Evolutionary conservation across 2,113 vertebrate genomes (phyloP), one percentile per base, ranked within the genome.

Genomic region (Osmerus mordax): DNA sequence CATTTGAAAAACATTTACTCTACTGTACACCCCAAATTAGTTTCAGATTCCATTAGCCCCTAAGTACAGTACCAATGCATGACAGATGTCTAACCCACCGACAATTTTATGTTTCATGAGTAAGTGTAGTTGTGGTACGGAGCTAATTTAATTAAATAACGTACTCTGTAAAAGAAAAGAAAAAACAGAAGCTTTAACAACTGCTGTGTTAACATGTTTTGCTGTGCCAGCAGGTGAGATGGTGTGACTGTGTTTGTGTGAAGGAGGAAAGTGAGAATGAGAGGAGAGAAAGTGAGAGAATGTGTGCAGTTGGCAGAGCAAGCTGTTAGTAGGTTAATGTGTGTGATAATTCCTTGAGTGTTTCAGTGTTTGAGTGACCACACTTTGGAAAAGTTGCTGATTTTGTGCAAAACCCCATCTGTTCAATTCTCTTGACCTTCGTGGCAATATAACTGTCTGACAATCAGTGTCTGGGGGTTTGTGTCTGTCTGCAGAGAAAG

Each of bases 381-480:
- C 81, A 78, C 70, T 84, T 85, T 82, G 63, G 52, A 78, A 84
- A 84, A 90, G 82, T 82, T 88, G 89, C 85, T 90, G 89, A 91
- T 87, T 88, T 90, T 68, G 82, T 86, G 79, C 76, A 87, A 90
- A 88, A 87, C 76, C 81, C 87, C 87, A 89, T 89, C 83, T 90
- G 89, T 84, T 81, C 82, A 66, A 70, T 82, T 87, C 76, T 72
- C 58, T 77, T 88, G 87, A 92, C 88, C 90, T 91, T 91, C 84
- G 86, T 55, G 74, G 73, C 25, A 65, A 83, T 81, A 70, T 82
- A 78, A 81, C 60, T 84, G 78, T 70, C 78, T 85, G 69, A 74
- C 67, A n/a, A 4, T 76, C 77, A 71, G 69, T 65, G 71, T 66
- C 60, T 77, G 54, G 70, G 41, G 62, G 68, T 74, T 52, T 80